Conservation (phyloP, 2,888 invertebrate genomes). For the Drosophila formosana region DNA sequence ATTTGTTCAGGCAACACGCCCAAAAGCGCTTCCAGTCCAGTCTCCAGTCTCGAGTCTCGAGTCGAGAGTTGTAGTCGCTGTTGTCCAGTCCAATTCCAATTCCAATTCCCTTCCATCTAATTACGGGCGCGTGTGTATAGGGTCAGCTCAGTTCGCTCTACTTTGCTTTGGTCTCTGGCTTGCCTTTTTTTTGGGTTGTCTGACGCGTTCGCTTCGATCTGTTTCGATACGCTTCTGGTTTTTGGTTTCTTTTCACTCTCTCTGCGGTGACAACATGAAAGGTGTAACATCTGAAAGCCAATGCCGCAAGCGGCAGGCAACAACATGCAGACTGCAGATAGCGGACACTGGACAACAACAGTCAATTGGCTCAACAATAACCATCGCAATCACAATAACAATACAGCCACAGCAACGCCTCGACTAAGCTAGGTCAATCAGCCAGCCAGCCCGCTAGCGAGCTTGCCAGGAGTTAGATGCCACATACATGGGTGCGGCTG, state of each 20-base stretch:
- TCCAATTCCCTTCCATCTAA: constrained; percentile 60
- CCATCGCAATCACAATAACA: constrained; percentile 13
- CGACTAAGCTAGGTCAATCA: constrained; percentile 66
- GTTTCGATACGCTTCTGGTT: constrained; percentile 84
- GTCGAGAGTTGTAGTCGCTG: constrained; percentile 25
- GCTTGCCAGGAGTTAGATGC: constrained; percentile 37
- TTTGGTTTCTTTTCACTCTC: constrained; percentile 76
- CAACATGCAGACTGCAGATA: neutral
- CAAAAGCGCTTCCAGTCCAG: constrained; percentile 26
- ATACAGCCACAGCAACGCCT: constrained; percentile 47
- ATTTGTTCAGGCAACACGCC: constrained; percentile 84
- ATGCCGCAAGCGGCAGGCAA: constrained; percentile 49
- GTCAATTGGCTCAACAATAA: constrained; percentile 17
- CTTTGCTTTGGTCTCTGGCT: neutral
- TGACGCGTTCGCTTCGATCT: constrained; percentile 70
- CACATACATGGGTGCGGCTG: constrained; percentile 25
- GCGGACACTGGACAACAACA: constrained; percentile 18
- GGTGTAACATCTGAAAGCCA: constrained; percentile 67
- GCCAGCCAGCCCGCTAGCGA: constrained; percentile 12
- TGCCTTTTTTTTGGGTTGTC: constrained; percentile 5
- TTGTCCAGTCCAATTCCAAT: neutral
- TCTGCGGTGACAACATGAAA: constrained; percentile 74
- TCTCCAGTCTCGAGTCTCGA: neutral
- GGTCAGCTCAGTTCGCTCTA: constrained; percentile 38
- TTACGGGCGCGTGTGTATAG: constrained; percentile 79